Base-by-base conservation (phyloP, 2,797 vertebrate species). In the Ctenopoma multispine region DNA sequence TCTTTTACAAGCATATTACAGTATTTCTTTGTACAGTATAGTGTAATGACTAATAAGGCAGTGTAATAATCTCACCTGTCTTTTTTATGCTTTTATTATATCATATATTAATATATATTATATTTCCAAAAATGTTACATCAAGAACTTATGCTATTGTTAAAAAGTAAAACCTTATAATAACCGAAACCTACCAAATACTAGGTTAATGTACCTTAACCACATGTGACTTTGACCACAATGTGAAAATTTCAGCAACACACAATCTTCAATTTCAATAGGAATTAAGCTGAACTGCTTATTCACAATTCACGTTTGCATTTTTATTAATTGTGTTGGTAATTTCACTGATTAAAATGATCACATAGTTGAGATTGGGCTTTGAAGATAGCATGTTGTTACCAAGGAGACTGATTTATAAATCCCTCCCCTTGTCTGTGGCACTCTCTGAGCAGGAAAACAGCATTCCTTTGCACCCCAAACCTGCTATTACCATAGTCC, bases 341-440 rank as follows among this genome's bases (percentile, higher is more conserved):
- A 93, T 92, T 92, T 90, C 43, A 73, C 81, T 90, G 87, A 93
- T 92, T 90, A 86, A 90, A 87, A 71, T 47, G 58, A 92, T 89
- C 90, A 87, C 89, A 87, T 79, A 79, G 85, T 87, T 87, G 75
- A 85, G 67, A 88, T 59, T 80, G 67, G 81, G 74, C 79, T 91
- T 89, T 83, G 72, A 57, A 77, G 70, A 63, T 86, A 89, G 70
- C 84, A 88, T 90, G 90, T 76, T 69, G 93, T 93, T 92, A 75
- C 92, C 92, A 93, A 92, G 91, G 92, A 93, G 87, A 93, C 87
- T 20, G 88, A 93, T 86, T 80, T 90, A 76, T 68, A 89, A 87
- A 86, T 88, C 79, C 47, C 48, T 79, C 59, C 62, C 63, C 53
- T 82, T 64, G 70, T 90, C 88, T 87, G 82, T 86, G 79, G 75